phyloP scores from a whole-genome alignment of 2,888 invertebrate genomes.

The Trissolcus japonicus region DNA sequence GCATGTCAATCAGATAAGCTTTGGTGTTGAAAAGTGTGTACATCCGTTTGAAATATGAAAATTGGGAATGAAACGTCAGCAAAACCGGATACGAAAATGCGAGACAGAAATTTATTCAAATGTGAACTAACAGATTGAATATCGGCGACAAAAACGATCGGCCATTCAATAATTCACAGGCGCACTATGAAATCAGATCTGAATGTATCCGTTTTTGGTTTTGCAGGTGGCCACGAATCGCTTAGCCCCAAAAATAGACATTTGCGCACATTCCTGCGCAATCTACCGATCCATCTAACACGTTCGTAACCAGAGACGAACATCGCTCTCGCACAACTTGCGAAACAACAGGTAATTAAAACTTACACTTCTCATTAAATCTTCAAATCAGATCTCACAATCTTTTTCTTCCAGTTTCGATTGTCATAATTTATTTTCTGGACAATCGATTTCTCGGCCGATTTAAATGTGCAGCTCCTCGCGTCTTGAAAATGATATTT shows the following conservation, averaged over 20 bases:
- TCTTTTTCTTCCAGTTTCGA: no score
- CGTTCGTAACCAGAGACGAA: conserved; percentile 34
- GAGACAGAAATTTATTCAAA: conserved; percentile 26
- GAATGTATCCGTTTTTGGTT: conserved; percentile 30
- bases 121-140: conserved; percentile 33
- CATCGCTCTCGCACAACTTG: conserved; percentile 7
- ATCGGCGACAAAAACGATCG: conserved; percentile 34
- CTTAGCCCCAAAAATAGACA: conserved; percentile 22
- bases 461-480: no score
- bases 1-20: no score
- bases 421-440: no score
- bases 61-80: conserved; percentile 10
- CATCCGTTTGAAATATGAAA: conserved; percentile 21
- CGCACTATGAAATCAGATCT: conserved; percentile 40
- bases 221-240: conserved; percentile 27
- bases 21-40: conserved; percentile 9
- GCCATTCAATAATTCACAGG: conserved; percentile 29
- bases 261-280: conserved; percentile 35
- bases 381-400: no score
- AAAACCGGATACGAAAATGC: conserved; percentile 19
- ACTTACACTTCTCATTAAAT: no score
- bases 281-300: conserved; percentile 34
- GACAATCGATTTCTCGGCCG: no score
- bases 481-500: no score
- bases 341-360: conserved; percentile 6